A percentile compares a stretch with the other conserved stretches of the same genome.
Conservation (phyloP, 2,113 vertebrate genomes). For the Grammomys surdaster region DNA sequence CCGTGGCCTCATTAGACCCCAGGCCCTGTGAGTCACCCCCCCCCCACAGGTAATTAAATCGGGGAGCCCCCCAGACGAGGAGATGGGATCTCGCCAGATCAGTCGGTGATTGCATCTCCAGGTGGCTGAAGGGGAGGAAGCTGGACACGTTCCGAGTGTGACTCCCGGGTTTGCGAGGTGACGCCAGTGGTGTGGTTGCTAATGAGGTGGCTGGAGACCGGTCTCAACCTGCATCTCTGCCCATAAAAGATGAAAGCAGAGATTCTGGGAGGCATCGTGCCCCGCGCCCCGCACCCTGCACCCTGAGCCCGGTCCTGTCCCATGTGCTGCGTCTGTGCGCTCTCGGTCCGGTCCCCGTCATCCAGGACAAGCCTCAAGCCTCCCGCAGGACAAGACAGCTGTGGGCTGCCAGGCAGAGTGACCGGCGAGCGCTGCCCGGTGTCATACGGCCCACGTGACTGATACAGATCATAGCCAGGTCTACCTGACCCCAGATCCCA, state of each 20-base stretch:
- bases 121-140: conserved; percentile 76
- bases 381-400: rapidly evolving
- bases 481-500: background rate
- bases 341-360: rapidly evolving
- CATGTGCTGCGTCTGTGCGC: rapidly evolving
- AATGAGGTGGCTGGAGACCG: conserved; percentile 48
- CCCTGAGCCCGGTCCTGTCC: background rate
- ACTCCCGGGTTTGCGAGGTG: background rate
- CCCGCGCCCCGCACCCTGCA: background rate
- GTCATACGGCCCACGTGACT: background rate
- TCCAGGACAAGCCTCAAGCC: background rate
- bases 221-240: conserved; percentile 20
- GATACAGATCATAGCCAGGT: background rate
- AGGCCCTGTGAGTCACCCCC: conserved; percentile 54
- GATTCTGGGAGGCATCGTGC: rapidly evolving
- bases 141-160: conserved; percentile 68
- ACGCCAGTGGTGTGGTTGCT: background rate
- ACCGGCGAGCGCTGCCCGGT: rapidly evolving
- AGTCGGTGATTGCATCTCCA: conserved; percentile 50
- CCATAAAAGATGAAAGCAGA: background rate
- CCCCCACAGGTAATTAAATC: background rate
- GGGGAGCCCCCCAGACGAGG: background rate
- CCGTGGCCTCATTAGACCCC: background rate
- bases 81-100: conserved; percentile 32
- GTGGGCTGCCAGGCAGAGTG: rapidly evolving